These are phyloP conservation scores for Heliconius sara DNA, from an alignment of 2,888 invertebrate species.

Conservation along the genomic window DNA sequence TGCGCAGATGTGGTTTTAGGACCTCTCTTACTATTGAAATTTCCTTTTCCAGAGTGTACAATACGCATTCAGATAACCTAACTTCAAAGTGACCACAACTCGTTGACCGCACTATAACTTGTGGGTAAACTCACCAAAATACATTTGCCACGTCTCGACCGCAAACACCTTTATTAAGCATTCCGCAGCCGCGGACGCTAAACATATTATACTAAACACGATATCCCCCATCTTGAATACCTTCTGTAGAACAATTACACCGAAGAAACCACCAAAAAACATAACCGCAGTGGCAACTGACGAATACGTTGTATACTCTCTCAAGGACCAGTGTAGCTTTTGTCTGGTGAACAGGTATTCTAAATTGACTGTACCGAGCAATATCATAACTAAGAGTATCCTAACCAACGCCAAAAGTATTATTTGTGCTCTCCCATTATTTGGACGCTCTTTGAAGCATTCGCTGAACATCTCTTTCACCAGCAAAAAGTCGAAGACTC, in stretches of 20 bases:
- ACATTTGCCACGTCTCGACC: conserved; percentile 65
- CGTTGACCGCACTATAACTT: background rate
- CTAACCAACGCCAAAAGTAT: conserved; percentile 63
- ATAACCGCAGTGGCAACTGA: conserved; percentile 74
- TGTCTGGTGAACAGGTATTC: conserved; percentile 84
- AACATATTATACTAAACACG: conserved; percentile 53
- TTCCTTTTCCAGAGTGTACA: too few species aligned
- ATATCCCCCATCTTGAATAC: conserved; percentile 65
- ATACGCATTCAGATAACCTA: too few species aligned
- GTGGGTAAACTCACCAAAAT: conserved; percentile 63
- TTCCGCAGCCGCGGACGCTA: conserved; percentile 56
- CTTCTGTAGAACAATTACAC: conserved; percentile 62
- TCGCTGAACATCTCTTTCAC: conserved; percentile 76
- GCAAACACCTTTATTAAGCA: conserved; percentile 60
- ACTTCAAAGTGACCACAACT: too few species aligned
- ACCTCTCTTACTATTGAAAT: too few species aligned
- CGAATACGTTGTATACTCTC: conserved; percentile 81
- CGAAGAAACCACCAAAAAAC: conserved; percentile 77
- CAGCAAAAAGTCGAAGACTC: conserved; percentile 63
- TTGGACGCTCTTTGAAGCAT: conserved; percentile 74
- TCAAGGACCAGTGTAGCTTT: conserved; percentile 85
- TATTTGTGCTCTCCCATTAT: conserved; percentile 75
- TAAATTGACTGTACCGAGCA: conserved; percentile 73
- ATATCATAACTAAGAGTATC: conserved; percentile 60
- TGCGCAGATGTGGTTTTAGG: too few species aligned